A percentile compares a stretch with the other conserved stretches of the same genome.
Evolutionary conservation across 2,888 invertebrate genomes (phyloP).

Genomic region (Corythucha ciliata): DNA sequence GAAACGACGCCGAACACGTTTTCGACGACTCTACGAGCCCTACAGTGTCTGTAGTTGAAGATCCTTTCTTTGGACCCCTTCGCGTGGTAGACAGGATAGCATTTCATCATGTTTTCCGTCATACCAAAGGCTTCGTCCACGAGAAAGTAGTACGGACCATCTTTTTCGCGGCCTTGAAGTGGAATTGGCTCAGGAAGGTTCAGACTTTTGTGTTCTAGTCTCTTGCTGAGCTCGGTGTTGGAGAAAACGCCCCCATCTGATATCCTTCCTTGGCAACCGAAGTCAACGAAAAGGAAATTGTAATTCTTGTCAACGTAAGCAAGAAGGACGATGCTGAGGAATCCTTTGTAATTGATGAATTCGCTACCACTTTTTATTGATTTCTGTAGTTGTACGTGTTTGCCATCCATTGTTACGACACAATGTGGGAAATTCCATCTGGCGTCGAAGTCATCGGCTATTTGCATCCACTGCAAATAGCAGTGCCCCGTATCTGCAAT

Average conservation of each 20-base stretch:
- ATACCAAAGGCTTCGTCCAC: constrained; percentile 35
- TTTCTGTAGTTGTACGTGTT: constrained; percentile 12
- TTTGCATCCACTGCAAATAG: constrained; percentile 7
- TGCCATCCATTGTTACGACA: constrained; percentile 16
- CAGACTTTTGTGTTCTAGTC: constrained; percentile 21
- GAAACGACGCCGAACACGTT: constrained; percentile 34
- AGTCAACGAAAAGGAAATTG: constrained; percentile 36
- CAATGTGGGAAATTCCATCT: constrained; percentile 18
- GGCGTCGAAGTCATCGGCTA: not conserved
- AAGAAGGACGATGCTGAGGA: constrained; percentile 30
- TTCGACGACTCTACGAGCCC: constrained; percentile 33
- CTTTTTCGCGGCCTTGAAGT: constrained; percentile 19
- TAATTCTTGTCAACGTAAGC: constrained; percentile 36
- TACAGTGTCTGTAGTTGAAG: constrained; percentile 32
- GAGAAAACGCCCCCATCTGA: constrained; percentile 34
- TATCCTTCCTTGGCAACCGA: constrained; percentile 37
- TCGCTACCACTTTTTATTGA: constrained; percentile 6
- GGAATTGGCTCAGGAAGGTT: constrained; percentile 19
- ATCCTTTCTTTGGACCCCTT: constrained; percentile 26
- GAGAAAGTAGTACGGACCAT: constrained; percentile 29
- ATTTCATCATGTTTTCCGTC: constrained; percentile 31
- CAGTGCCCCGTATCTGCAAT: too few relatives aligned
- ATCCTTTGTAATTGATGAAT: constrained; percentile 17
- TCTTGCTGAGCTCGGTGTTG: constrained; percentile 20
- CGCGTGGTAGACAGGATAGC: constrained; percentile 18